Evolutionary conservation across 2,888 invertebrate species (phyloP), one percentile per base, ranked within the genome.

Genomic region (Himalopsyche anomala): DNA sequence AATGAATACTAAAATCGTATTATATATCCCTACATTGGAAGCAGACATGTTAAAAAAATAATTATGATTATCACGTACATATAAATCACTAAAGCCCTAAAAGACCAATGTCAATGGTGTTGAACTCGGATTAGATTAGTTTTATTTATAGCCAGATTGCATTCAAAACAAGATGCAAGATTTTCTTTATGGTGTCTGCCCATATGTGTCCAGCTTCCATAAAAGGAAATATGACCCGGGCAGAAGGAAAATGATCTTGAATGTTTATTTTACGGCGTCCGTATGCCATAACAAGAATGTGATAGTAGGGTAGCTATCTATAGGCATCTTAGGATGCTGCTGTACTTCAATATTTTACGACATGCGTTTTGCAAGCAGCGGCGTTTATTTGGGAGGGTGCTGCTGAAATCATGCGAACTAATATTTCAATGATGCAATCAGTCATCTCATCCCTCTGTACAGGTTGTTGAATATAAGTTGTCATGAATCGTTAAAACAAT

Each of bases 201-300:
- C 62, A 62, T 56, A 56, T 62, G n/a, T 19, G 19, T 62, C 28
- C 19, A 28, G 28, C 11, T 56, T 19, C 62, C 5, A 62, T 62
- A 62, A 62, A 62, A 62, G 62, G 62, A 62, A 62, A 62, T 62
- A 62, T 62, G 62, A 62, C 62, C 62, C 5, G 62, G 62, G 19
- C 62, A 62, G 62, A 62, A 4, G 28, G 62, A 62, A 62, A n/a
- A 62, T 62, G 62, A 19, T 62, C 19, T 62, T 62, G 28, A 62
- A 0, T 19, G 62, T 62, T 62, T 62, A 28, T 19, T 62, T 4
- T 62, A 62, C 62, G 19, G 15, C 19, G 28, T 62, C 28, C 8
- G 28, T 62, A n/a, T 51, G 51, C 51, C 51, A 15, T 51, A 5
- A 9, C 12, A 51, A 12, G 15, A 51, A 15, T 15, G 4, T 15